These are phyloP conservation scores for Centropus unirufus DNA, from an alignment of 2,113 vertebrate genomes.

Conservation along the genomic window DNA sequence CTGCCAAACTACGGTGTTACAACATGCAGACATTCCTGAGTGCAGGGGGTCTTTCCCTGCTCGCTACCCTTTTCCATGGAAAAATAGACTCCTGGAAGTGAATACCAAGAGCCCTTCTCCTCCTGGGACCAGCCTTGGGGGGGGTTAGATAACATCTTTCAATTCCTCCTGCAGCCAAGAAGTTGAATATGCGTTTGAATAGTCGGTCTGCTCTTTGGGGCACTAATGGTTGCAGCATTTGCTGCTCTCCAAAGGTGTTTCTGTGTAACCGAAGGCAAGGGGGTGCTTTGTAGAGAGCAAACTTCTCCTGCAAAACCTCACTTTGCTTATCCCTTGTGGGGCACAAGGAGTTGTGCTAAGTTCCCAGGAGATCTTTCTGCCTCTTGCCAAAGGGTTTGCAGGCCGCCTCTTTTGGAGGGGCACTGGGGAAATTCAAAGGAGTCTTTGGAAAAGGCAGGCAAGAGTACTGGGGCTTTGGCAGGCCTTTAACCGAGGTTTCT, in stretches of 20 bases:
- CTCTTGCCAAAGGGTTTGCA: background rate
- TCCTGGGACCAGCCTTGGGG: background rate
- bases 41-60: background rate
- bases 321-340: background rate
- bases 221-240: rapidly evolving
- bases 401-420: background rate
- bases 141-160: background rate
- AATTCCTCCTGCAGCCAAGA: background rate
- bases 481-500: background rate
- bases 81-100: background rate
- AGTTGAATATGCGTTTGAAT: background rate
- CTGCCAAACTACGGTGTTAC: background rate
- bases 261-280: background rate
- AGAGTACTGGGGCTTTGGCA: background rate
- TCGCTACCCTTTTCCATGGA: background rate
- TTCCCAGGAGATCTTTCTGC: background rate
- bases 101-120: background rate
- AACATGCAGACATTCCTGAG: background rate
- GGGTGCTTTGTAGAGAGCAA: background rate
- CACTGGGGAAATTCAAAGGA: background rate
- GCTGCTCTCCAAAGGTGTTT: background rate
- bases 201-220: background rate
- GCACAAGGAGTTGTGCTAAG: background rate
- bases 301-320: background rate
- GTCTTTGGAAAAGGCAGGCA: background rate